phyloP scores from a whole-genome alignment of 2,113 vertebrate species.

The Dendropsophus ebraccatus region DNA sequence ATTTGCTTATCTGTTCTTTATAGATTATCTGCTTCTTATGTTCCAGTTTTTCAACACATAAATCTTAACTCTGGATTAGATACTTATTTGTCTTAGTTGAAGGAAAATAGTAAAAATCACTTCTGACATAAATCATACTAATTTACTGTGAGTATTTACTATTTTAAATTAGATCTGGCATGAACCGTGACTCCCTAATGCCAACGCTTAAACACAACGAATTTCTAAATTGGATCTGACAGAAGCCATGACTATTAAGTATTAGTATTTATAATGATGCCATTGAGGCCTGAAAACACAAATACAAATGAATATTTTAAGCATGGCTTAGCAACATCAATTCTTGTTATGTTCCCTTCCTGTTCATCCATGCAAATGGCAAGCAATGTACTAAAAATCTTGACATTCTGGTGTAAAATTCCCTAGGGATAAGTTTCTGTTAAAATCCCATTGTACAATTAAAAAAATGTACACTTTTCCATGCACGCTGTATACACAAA shows the following conservation, averaged over 20 bases:
- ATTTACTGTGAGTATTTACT: constrained; percentile 57
- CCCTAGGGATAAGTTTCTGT: constrained; percentile 10
- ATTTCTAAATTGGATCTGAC: constrained; percentile 55
- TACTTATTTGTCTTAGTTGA: constrained; percentile 50
- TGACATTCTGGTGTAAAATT: constrained; percentile 46
- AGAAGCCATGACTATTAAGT: constrained; percentile 53
- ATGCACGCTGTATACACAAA: constrained; percentile 3
- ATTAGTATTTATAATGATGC: constrained; percentile 61
- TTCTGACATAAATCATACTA: constrained; percentile 51
- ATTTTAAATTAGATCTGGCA: constrained; percentile 27
- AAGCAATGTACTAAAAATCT: constrained; percentile 50
- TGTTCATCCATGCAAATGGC: constrained; percentile 56
- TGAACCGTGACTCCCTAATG: constrained; percentile 50
- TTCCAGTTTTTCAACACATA: constrained; percentile 46
- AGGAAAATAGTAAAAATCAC: constrained; percentile 39
- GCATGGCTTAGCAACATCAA: constrained; percentile 60
- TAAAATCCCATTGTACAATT: constrained; percentile 20
- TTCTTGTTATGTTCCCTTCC: constrained; percentile 52
- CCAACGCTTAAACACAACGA: constrained; percentile 54
- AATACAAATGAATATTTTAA: constrained; percentile 60
- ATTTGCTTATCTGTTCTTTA: constrained; percentile 56
- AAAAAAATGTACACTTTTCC: constrained; percentile 15
- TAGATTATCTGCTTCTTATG: constrained; percentile 49
- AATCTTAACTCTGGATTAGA: constrained; percentile 54
- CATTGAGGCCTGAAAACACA: constrained; percentile 59